Evolutionary conservation across 2,113 vertebrate genomes (phyloP).

Genomic region (Apteryx mantelli): DNA sequence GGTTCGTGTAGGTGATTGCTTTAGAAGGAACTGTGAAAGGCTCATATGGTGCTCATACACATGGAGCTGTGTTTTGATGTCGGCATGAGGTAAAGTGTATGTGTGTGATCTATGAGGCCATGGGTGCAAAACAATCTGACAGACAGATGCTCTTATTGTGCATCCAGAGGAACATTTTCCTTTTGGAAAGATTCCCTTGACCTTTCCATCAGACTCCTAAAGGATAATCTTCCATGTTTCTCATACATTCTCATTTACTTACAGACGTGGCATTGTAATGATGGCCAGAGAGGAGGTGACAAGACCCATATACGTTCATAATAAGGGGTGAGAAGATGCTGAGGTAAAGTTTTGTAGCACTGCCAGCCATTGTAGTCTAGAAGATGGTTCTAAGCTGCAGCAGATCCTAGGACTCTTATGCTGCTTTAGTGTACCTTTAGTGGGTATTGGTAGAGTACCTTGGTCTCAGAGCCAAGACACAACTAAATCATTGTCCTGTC

Average conservation of each 20-base stretch:
- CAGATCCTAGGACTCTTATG: not conserved
- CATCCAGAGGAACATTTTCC: accelerated
- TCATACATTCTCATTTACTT: not conserved
- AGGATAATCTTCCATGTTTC: not conserved
- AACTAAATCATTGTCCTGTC: not conserved
- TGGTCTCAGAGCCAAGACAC: not conserved
- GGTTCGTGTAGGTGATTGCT: not conserved
- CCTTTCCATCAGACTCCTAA: accelerated
- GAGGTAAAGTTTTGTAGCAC: not conserved
- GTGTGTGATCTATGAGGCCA: not conserved
- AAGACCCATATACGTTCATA: not conserved
- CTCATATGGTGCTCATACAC: too few relatives aligned
- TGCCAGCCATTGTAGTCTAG: not conserved
- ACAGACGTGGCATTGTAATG: not conserved
- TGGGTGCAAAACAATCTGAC: too few relatives aligned
- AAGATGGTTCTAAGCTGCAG: not conserved
- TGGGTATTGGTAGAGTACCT: not conserved
- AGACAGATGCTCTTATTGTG: not conserved
- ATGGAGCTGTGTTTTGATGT: not conserved
- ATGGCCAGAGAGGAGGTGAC: not conserved
- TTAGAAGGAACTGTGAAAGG: not conserved
- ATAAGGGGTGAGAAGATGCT: not conserved
- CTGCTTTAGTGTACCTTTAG: not conserved
- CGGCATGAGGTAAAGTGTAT: not conserved
- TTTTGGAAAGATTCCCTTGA: not conserved